Evolutionary conservation across 2,888 invertebrate genomes (phyloP).

Genomic region (Hyalella azteca): DNA sequence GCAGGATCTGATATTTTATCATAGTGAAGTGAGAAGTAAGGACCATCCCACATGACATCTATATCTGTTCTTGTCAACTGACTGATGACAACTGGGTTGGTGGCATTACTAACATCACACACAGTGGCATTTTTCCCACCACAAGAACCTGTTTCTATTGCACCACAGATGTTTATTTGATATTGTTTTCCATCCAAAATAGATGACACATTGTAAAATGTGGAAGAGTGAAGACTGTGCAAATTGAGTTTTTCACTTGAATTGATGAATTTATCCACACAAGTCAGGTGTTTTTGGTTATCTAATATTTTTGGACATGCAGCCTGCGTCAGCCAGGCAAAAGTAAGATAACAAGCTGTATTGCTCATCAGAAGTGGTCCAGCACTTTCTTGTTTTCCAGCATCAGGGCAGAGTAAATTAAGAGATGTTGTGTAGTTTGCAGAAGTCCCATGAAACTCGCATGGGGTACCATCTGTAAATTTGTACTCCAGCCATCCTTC

Average conservation of each 20-base stretch:
- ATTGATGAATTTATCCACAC: slow-evolving; percentile 42
- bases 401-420: slow-evolving; percentile 37
- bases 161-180: slow-evolving; percentile 51
- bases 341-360: slow-evolving; percentile 32
- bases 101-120: slow-evolving; percentile 38
- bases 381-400: slow-evolving; percentile 4
- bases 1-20: background rate
- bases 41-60: slow-evolving; percentile 41
- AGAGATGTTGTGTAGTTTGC: slow-evolving; percentile 39
- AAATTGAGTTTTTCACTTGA: slow-evolving; percentile 42
- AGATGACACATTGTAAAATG: slow-evolving; percentile 37
- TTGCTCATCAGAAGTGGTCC: slow-evolving; percentile 44
- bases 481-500: slow-evolving; percentile 41
- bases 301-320: slow-evolving; percentile 45
- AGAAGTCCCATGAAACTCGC: background rate
- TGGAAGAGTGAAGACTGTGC: slow-evolving; percentile 42
- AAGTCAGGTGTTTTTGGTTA: background rate
- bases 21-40: slow-evolving; percentile 41
- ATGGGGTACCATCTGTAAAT: slow-evolving; percentile 21
- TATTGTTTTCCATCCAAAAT: background rate
- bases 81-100: slow-evolving; percentile 40
- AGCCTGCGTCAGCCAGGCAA: slow-evolving; percentile 50
- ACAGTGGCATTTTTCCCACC: slow-evolving; percentile 42
- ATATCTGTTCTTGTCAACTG: slow-evolving; percentile 42
- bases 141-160: slow-evolving; percentile 46